A percentile compares a stretch with the other conserved stretches of the same genome.
Conservation (phyloP, 2,113 vertebrate genomes). For the Takifugu flavidus region DNA sequence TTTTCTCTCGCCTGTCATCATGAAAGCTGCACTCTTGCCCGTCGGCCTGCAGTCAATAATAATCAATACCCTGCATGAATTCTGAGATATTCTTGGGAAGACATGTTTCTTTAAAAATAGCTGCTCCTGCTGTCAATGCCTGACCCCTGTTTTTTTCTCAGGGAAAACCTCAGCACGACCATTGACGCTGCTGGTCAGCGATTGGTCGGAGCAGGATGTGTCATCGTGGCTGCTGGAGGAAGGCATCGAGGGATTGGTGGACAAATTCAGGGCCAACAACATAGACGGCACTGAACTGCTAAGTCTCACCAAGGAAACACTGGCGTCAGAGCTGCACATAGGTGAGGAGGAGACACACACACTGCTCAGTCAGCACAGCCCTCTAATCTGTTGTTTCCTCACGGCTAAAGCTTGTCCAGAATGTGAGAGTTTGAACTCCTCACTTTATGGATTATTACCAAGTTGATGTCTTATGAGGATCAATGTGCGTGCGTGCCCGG, state of each 20-base stretch:
- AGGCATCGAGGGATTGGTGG: constrained; percentile 78
- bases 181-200: constrained; percentile 68
- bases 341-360: constrained; percentile 76
- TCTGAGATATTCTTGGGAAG: constrained; percentile 9
- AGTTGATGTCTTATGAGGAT: constrained; percentile 5
- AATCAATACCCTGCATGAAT: constrained; percentile 17
- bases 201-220: constrained; percentile 93
- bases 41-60: constrained; percentile 32
- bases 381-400: neutral
- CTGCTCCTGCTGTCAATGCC: constrained; percentile 15
- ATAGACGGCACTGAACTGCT: constrained; percentile 91
- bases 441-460: constrained; percentile 16
- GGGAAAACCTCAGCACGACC: constrained; percentile 58
- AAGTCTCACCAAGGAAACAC: constrained; percentile 84
- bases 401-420: neutral
- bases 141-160: constrained; percentile 53
- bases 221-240: constrained; percentile 85
- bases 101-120: constrained; percentile 30
- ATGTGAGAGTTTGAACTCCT: constrained; percentile 14
- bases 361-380: constrained; percentile 2
- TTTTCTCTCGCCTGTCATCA: neutral
- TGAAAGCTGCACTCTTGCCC: neutral
- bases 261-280: constrained; percentile 85
- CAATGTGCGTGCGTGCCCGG: constrained; percentile 1
- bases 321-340: constrained; percentile 86